Evolutionary conservation across 2,888 invertebrate species (phyloP).

Genomic region (Apotomis turbidana): DNA sequence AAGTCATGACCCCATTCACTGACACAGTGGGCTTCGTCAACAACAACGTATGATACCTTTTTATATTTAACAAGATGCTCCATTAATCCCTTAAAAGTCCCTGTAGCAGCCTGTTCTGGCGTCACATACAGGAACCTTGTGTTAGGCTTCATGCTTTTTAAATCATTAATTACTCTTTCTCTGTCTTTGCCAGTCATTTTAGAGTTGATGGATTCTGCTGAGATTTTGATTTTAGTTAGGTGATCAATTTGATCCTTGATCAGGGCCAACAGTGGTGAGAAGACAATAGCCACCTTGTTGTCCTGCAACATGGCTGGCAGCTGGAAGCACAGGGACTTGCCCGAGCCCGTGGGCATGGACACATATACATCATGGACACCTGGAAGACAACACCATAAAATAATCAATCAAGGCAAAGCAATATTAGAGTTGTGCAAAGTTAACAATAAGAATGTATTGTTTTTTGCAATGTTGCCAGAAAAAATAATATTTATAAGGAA

Average conservation of each 20-base stretch:
- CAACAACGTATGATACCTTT: constrained; percentile 94
- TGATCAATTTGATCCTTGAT: constrained; percentile 99
- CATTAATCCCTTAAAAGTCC: constrained; percentile 87
- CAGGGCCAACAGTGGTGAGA: constrained; percentile 97
- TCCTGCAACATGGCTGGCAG: constrained; percentile 94
- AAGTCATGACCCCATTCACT: constrained; percentile 99
- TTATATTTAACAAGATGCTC: constrained; percentile 88
- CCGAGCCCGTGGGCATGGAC: constrained; percentile 99
- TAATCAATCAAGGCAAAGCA: not conserved
- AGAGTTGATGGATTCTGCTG: constrained; percentile 96
- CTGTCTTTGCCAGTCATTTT: constrained; percentile 92
- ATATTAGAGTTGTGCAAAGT: not conserved
- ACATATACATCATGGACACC: constrained; percentile 96
- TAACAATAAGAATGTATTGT: no score
- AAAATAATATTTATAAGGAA: not conserved
- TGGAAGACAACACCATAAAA: constrained; percentile 64
- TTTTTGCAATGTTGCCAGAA: not conserved
- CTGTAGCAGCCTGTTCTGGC: constrained; percentile 96
- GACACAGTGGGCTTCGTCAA: constrained; percentile 99
- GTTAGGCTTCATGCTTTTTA: constrained; percentile 88
- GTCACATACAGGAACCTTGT: constrained; percentile 97
- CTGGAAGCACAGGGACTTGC: constrained; percentile 99
- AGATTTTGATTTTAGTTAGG: constrained; percentile 89
- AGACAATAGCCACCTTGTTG: constrained; percentile 94
- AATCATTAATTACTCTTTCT: constrained; percentile 89